These are phyloP conservation scores for Tenthredo livida DNA, from an alignment of 2,888 invertebrate genomes.

Conservation along the genomic window DNA sequence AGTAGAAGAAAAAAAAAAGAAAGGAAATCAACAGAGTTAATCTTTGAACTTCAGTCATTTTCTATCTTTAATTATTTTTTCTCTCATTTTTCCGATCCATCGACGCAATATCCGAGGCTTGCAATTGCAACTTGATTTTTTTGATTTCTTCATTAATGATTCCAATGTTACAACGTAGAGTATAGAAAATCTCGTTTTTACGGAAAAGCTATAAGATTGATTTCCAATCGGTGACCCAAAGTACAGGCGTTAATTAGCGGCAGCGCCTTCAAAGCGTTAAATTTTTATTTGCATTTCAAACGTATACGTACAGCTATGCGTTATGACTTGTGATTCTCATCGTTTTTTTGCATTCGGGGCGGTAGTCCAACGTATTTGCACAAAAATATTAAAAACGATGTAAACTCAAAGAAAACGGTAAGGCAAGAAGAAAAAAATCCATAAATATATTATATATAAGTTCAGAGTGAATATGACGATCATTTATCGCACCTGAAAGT, in stretches of 20 bases:
- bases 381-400: neutral
- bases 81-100: neutral
- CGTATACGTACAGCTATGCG: too few relatives aligned
- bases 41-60: too few relatives aligned
- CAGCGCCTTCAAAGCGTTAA: neutral
- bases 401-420: neutral
- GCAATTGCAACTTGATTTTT: neutral
- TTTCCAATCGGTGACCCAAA: neutral
- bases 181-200: neutral
- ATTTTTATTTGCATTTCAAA: neutral
- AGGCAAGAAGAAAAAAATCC: neutral
- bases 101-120: neutral
- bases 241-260: neutral
- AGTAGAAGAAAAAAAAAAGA: too few relatives aligned
- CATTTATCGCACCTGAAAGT: too few relatives aligned
- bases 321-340: neutral
- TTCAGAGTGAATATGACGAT: neutral
- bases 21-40: too few relatives aligned
- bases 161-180: neutral
- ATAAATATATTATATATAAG: neutral
- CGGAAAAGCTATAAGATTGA: neutral
- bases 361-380: neutral
- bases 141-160: too few relatives aligned
- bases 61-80: too few relatives aligned
- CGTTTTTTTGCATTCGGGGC: neutral